phyloP scores from a whole-genome alignment of 2,113 vertebrate genomes.

The Octodon degus region DNA sequence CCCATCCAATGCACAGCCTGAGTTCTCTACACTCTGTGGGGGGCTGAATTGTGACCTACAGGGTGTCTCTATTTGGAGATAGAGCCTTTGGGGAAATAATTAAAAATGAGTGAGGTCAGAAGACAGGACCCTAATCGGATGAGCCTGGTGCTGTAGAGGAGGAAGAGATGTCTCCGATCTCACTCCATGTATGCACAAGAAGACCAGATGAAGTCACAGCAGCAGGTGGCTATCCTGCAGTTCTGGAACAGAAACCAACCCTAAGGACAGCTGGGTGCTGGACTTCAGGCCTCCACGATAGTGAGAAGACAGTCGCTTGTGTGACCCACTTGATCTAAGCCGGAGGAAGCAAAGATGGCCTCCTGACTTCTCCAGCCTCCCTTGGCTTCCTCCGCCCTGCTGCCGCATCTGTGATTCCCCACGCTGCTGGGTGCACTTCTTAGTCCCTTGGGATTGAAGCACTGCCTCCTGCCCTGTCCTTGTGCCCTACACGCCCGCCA shows the following conservation, averaged over 20 bases:
- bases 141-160: neutral
- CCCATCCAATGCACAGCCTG: no score
- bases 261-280: neutral
- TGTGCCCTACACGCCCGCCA: neutral
- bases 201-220: rapidly evolving
- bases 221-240: neutral
- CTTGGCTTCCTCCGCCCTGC: rapidly evolving
- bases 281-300: neutral
- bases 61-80: rapidly evolving
- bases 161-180: no score
- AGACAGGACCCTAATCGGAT: no score
- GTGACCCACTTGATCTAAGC: rapidly evolving
- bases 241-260: neutral
- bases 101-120: no score
- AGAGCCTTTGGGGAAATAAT: neutral
- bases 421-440: neutral
- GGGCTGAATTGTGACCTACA: no score
- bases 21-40: neutral
- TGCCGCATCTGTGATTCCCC: neutral
- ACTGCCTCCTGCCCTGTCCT: neutral
- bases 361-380: neutral
- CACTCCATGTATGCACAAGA: rapidly evolving
- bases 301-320: neutral
- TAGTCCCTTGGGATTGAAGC: neutral
- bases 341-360: neutral